A percentile compares a stretch with the other conserved stretches of the same genome.
Evolutionary conservation across 64 coral and sea anemone species (phyloP).

Genomic region (Actinia equina): DNA sequence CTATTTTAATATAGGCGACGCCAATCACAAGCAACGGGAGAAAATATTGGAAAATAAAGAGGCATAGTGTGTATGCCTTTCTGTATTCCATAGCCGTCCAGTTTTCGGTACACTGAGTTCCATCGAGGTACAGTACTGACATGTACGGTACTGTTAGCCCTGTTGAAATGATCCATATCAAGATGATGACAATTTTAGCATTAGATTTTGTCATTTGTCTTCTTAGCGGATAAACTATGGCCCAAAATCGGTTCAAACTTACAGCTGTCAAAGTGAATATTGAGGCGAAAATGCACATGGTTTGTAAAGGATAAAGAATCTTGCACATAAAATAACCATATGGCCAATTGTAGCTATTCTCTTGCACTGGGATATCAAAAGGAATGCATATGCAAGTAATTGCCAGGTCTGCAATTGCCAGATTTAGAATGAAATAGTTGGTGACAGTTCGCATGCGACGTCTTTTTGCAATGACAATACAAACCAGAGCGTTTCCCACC

Average conservation of each 20-base stretch:
- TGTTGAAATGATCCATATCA: constrained; percentile 68
- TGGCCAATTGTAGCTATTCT: constrained; percentile 83
- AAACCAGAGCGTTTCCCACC: constrained; percentile 80
- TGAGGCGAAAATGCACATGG: constrained; percentile 79
- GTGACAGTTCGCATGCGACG: constrained; percentile 92
- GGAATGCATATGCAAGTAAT: constrained; percentile 90
- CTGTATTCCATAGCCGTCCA: constrained; percentile 50
- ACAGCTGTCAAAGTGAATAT: constrained; percentile 86
- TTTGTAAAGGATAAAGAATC: constrained; percentile 89
- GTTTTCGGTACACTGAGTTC: constrained; percentile 34
- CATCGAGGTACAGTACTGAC: constrained; percentile 38
- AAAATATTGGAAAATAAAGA: constrained; percentile 86
- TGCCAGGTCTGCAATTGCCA: constrained; percentile 83
- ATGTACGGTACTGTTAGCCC: constrained; percentile 57
- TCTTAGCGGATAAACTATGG: constrained; percentile 81
- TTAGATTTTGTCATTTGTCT: constrained; percentile 71
- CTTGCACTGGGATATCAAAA: constrained; percentile 90
- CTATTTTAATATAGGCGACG: constrained; percentile 71
- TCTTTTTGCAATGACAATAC: constrained; percentile 68
- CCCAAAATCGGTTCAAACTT: constrained; percentile 87
- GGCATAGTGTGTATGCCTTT: constrained; percentile 76
- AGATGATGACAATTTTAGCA: constrained; percentile 44
- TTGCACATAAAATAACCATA: constrained; percentile 75
- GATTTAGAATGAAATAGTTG: constrained; percentile 93
- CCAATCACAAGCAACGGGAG: constrained; percentile 70